phyloP scores from a whole-genome alignment of 2,797 vertebrate species.

The Hipposideros larvatus region DNA sequence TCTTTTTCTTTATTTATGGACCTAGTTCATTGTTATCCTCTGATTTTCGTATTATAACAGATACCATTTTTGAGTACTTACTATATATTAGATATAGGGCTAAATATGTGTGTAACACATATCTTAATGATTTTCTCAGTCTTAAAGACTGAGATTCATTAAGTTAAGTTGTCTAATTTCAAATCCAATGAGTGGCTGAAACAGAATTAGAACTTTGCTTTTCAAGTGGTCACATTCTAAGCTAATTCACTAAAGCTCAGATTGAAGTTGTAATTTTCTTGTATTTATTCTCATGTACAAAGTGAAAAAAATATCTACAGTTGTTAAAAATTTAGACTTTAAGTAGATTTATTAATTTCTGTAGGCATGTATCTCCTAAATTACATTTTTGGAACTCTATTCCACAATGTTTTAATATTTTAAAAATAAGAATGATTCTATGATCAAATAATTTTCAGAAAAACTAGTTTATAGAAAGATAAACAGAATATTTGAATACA shows the following conservation, averaged over 20 bases:
- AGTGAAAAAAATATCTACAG: neutral
- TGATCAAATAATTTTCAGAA: slow-evolving; percentile 33
- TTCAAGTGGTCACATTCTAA: neutral
- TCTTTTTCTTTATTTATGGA: neutral
- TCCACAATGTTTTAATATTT: neutral
- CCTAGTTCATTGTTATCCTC: neutral
- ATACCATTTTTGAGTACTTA: neutral
- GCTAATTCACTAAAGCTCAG: neutral
- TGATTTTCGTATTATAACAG: neutral
- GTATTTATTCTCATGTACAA: neutral
- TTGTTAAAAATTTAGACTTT: slow-evolving; percentile 34
- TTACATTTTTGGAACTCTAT: neutral
- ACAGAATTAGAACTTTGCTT: slow-evolving; percentile 31
- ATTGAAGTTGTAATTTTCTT: neutral
- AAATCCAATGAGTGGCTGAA: neutral
- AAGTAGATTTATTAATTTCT: neutral
- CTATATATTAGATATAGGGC: neutral
- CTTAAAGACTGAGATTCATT: neutral
- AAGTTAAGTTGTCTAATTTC: neutral
- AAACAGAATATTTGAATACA: neutral
- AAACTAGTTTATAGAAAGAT: neutral
- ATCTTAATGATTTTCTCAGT: neutral
- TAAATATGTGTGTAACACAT: neutral
- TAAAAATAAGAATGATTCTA: neutral
- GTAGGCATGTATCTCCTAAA: neutral